Percentiles rank a stretch among this genome's conserved stretches.
Evolutionary conservation across 2,888 invertebrate genomes (phyloP).

Genomic region (Andrena hattorfiana): DNA sequence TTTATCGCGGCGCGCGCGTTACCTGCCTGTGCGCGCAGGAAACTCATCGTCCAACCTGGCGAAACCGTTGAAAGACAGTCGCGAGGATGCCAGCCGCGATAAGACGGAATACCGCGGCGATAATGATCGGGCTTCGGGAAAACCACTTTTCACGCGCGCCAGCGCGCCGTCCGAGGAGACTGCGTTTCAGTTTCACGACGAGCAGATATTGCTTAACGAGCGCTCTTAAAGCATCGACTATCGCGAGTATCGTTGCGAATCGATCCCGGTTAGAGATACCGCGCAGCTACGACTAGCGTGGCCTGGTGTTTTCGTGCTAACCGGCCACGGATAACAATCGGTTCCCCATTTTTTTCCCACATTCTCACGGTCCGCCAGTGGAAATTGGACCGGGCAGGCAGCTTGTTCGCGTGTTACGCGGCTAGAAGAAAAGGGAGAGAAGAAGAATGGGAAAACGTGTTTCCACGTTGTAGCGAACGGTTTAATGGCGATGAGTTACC

Average conservation of each 20-base stretch:
- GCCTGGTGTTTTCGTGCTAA: conserved; percentile 45
- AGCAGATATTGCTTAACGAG: conserved; percentile 48
- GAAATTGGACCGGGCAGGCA: conserved; percentile 10
- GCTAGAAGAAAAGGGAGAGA: background rate
- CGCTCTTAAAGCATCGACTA: conserved; percentile 25
- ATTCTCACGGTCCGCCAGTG: background rate
- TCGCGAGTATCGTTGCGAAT: conserved; percentile 47
- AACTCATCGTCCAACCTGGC: conserved; percentile 29
- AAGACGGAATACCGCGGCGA: conserved; percentile 54
- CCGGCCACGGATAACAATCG: conserved; percentile 44
- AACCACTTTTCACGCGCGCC: conserved; percentile 43
- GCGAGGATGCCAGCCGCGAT: conserved; percentile 40
- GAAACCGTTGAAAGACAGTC: conserved; percentile 29
- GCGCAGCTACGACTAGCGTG: conserved; percentile 12
- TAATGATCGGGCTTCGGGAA: conserved; percentile 58
- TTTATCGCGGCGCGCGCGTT: conserved; percentile 28
- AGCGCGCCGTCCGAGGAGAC: conserved; percentile 29
- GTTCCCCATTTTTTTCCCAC: background rate
- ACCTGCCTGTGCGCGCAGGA: conserved; percentile 47
- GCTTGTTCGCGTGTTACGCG: conserved; percentile 21
- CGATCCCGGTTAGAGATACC: conserved; percentile 48
- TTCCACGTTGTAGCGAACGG: conserved; percentile 11
- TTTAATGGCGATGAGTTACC: background rate
- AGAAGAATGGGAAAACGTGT: background rate
- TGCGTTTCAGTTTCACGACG: conserved; percentile 57